Evolutionary conservation across 2,797 vertebrate genomes (phyloP).

Genomic region (Danio kyathit): DNA sequence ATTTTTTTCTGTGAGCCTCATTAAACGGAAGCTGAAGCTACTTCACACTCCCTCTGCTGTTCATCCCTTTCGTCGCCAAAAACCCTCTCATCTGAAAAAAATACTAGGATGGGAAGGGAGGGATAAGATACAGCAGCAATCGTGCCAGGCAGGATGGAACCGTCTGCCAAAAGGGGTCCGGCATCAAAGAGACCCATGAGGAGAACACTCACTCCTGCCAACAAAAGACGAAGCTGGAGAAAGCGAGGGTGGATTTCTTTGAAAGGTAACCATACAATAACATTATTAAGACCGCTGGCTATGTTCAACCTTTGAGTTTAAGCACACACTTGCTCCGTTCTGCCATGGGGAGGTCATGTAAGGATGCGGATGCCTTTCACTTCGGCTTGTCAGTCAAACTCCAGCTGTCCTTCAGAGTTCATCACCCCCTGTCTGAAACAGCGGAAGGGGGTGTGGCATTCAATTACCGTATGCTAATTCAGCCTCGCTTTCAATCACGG

Average conservation of each 20-base stretch:
- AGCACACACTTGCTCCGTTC: background rate
- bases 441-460: constrained; percentile 80
- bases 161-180: constrained; percentile 40
- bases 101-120: constrained; percentile 49
- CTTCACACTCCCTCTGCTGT: constrained; percentile 51
- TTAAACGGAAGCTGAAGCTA: constrained; percentile 55
- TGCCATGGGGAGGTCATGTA: background rate
- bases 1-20: constrained; percentile 59
- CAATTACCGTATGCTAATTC: constrained; percentile 80
- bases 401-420: constrained; percentile 43
- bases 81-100: constrained; percentile 67
- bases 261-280: constrained; percentile 34
- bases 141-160: constrained; percentile 65
- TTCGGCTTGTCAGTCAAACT: background rate
- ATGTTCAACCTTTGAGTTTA: constrained; percentile 12
- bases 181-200: constrained; percentile 53
- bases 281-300: constrained; percentile 26
- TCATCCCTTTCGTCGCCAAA: constrained; percentile 67
- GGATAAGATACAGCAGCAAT: constrained; percentile 71
- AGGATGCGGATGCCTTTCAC: constrained; percentile 29
- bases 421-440: constrained; percentile 70
- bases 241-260: constrained; percentile 13
- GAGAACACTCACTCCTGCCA: constrained; percentile 37
- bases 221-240: constrained; percentile 22
- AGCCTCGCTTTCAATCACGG: constrained; percentile 71